A percentile compares a stretch with the other conserved stretches of the same genome.
Conservation (phyloP, 2,888 invertebrate genomes). For the Nezara viridula region DNA sequence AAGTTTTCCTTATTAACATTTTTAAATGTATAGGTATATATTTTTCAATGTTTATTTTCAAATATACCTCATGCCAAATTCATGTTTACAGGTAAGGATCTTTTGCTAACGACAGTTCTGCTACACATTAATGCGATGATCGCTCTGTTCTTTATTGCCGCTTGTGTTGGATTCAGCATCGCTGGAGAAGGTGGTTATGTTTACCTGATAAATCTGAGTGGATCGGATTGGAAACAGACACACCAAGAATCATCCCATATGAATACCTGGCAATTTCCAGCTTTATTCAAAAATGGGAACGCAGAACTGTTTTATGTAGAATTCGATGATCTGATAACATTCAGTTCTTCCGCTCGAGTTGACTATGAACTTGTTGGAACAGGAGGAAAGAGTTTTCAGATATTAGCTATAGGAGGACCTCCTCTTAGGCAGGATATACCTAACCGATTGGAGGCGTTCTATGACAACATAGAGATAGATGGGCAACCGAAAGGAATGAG, state of each 20-base stretch:
- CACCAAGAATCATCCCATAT: background rate
- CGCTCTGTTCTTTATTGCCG: background rate
- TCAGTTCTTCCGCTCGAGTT: background rate
- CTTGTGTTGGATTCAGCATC: background rate
- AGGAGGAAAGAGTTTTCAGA: background rate
- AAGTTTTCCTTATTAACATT: no score
- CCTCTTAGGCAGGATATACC: no score
- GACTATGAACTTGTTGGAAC: background rate
- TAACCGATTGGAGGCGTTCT: background rate
- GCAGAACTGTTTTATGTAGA: background rate
- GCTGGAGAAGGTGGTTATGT: background rate
- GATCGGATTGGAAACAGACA: background rate
- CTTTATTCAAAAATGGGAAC: background rate
- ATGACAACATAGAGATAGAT: background rate
- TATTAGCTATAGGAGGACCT: background rate
- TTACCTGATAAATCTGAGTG: conserved; percentile 8
- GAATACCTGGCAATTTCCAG: background rate
- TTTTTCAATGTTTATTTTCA: no score
- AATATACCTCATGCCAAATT: background rate
- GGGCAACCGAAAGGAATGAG: background rate
- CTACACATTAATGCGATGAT: background rate
- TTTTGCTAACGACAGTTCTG: background rate
- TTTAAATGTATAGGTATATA: no score
- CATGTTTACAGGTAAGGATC: background rate
- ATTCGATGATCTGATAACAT: background rate